A percentile compares a stretch with the other conserved stretches of the same genome.
Conservation (phyloP, 2,113 vertebrate species). For the Dipodomys merriami region DNA sequence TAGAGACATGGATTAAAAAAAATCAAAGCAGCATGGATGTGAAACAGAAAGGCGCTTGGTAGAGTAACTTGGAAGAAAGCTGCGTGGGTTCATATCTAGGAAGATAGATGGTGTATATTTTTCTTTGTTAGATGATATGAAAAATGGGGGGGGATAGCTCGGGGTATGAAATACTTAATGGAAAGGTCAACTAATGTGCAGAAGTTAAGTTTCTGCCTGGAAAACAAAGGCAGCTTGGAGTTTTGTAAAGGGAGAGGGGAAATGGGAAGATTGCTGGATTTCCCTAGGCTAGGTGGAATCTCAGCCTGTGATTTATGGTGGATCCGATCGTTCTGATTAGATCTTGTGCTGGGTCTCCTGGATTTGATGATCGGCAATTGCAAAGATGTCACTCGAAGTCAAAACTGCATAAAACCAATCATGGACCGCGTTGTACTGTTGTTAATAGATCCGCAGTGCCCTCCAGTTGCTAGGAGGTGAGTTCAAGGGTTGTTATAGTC, state of each 20-base stretch:
- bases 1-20: neutral
- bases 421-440: neutral
- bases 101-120: neutral
- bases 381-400: neutral
- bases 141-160: neutral
- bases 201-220: neutral
- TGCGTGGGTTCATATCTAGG: neutral
- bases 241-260: neutral
- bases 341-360: too few species aligned
- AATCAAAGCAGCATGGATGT: conserved; percentile 4
- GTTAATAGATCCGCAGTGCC: neutral
- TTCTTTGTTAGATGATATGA: neutral
- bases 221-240: neutral
- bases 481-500: neutral
- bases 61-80: neutral
- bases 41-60: neutral
- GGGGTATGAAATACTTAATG: neutral
- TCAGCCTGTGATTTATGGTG: neutral
- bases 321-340: neutral
- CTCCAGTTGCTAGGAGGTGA: neutral
- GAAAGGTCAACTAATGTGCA: neutral
- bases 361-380: neutral
- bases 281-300: neutral
- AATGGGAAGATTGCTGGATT: neutral
- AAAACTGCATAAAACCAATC: neutral